These are phyloP conservation scores for Malaclemys terrapin DNA, from an alignment of 2,113 vertebrate genomes.

Conservation along the genomic window DNA sequence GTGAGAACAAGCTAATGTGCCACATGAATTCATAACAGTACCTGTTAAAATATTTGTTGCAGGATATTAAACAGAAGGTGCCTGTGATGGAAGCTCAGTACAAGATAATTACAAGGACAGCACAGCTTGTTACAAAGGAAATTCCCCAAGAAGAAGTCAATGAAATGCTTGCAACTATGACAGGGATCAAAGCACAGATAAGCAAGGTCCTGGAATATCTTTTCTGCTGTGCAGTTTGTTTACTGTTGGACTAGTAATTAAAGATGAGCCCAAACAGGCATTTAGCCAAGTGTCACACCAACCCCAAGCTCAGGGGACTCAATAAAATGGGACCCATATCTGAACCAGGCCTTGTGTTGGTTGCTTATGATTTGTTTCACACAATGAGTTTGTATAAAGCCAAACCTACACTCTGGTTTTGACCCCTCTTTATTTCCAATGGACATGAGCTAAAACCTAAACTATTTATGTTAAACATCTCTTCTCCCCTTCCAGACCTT, in stretches of 20 bases:
- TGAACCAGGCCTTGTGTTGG: neutral
- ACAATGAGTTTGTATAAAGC: neutral
- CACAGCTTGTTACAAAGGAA: slow-evolving; percentile 90
- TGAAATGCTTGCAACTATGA: slow-evolving; percentile 85
- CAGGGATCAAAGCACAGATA: slow-evolving; percentile 89
- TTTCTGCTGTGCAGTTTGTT: neutral
- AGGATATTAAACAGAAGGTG: slow-evolving; percentile 92
- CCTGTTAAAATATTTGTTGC: slow-evolving; percentile 24
- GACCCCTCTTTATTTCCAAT: neutral
- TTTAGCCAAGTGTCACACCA: neutral
- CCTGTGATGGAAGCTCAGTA: slow-evolving; percentile 92
- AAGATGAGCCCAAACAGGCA: neutral
- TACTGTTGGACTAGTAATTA: neutral
- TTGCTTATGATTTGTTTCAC: neutral
- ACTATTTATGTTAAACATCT: neutral
- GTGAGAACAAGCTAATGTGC: neutral
- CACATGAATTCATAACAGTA: neutral
- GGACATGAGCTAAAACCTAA: neutral
- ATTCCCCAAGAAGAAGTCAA: slow-evolving; percentile 85
- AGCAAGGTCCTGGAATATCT: slow-evolving; percentile 81
- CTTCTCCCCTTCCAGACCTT: neutral
- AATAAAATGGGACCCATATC: neutral
- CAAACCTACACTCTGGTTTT: neutral
- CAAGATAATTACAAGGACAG: slow-evolving; percentile 86
- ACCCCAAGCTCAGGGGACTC: neutral